A percentile compares a stretch with the other conserved stretches of the same genome.
Conservation (phyloP, 2,888 invertebrate species). For the Watsonalla binaria region DNA sequence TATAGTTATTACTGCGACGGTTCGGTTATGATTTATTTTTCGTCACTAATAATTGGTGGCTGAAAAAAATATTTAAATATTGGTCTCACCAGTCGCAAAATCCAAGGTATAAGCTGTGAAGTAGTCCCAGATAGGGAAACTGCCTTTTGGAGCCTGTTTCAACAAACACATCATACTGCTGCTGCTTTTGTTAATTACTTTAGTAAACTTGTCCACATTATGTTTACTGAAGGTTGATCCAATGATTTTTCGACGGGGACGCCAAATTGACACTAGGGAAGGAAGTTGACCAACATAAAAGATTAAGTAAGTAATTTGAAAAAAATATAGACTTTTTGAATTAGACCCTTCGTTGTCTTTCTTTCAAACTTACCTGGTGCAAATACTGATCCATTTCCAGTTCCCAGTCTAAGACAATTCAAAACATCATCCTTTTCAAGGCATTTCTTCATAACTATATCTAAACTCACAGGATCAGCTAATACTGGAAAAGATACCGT, state of each 20-base stretch:
- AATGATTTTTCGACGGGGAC: not conserved
- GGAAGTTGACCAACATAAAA: too few relatives aligned
- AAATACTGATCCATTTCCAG: not conserved
- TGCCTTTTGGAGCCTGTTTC: slow-evolving; percentile 6
- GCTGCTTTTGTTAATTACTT: slow-evolving; percentile 17
- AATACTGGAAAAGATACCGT: not conserved
- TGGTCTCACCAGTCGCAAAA: slow-evolving; percentile 22
- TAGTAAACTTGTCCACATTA: slow-evolving; percentile 15
- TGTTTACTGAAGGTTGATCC: not conserved
- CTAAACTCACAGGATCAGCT: not conserved
- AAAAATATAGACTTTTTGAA: too few relatives aligned
- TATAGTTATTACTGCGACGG: too few relatives aligned
- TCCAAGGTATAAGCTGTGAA: slow-evolving; percentile 21
- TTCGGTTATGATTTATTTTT: too few relatives aligned
- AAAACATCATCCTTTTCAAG: not conserved
- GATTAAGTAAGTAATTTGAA: too few relatives aligned
- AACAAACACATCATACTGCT: slow-evolving; percentile 2
- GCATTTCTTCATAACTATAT: not conserved
- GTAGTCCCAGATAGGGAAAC: slow-evolving; percentile 22
- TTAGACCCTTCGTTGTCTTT: too few relatives aligned
- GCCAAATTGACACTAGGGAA: not conserved
- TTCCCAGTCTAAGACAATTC: too few relatives aligned
- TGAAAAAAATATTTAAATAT: not conserved
- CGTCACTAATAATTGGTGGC: not conserved
- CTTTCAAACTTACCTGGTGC: not conserved